A percentile compares a stretch with the other conserved stretches of the same genome.
phyloP scores from a whole-genome alignment of 2,797 vertebrate genomes.

The Morelia viridis region DNA sequence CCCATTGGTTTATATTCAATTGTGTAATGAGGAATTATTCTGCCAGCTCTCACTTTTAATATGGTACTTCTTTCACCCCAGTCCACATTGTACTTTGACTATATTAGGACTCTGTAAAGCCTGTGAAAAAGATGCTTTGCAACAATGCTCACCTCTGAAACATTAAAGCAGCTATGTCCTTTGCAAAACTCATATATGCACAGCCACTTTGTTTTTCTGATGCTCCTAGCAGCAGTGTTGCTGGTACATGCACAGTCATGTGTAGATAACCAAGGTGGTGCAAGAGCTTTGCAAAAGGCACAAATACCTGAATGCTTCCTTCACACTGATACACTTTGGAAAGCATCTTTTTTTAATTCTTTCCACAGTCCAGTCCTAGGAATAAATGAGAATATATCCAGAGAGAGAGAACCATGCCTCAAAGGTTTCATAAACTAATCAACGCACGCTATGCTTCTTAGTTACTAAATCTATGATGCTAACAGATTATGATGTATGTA shows the following conservation, averaged over 20 bases:
- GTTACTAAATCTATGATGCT: slow-evolving; percentile 38
- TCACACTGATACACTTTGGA: neutral
- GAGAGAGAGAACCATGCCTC: neutral
- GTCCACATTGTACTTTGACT: neutral
- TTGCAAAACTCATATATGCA: neutral
- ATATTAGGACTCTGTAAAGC: neutral
- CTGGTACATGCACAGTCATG: neutral
- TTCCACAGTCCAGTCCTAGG: neutral
- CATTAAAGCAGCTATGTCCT: neutral
- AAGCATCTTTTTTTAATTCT: neutral
- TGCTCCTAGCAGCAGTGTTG: neutral
- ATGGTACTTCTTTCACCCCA: slow-evolving; percentile 16
- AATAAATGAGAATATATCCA: neutral
- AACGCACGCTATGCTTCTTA: slow-evolving; percentile 26
- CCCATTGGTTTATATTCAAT: neutral
- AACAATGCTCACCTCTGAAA: neutral
- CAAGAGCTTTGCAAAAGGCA: neutral
- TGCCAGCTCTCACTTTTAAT: neutral
- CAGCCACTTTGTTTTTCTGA: neutral
- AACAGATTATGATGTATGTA: slow-evolving; percentile 51
- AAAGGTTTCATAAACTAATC: slow-evolving; percentile 31
- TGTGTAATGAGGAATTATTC: neutral
- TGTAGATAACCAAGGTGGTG: neutral
- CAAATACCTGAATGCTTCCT: neutral
- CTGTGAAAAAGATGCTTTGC: neutral